These are phyloP conservation scores for Cynopterus brachyotis DNA, from an alignment of 2,113 vertebrate genomes.

Conservation along the genomic window DNA sequence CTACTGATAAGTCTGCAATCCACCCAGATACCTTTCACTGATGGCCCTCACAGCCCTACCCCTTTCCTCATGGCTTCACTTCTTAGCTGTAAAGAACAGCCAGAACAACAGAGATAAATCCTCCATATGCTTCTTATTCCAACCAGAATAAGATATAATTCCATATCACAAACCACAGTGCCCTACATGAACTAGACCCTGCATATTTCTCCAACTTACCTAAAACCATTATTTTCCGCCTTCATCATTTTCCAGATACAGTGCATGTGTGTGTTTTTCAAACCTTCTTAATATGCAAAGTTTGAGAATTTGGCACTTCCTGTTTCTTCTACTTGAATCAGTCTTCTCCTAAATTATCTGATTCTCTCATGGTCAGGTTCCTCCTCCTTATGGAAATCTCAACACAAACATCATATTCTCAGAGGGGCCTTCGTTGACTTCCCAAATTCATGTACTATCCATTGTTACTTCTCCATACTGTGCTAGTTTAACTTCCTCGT, in stretches of 20 bases:
- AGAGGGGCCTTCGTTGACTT: background rate
- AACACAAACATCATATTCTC: background rate
- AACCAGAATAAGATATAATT: background rate
- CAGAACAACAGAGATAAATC: background rate
- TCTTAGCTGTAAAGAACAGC: background rate
- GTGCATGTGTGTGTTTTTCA: background rate
- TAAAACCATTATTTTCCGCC: background rate
- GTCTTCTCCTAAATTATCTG: background rate
- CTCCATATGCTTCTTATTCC: background rate
- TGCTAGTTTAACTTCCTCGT: background rate
- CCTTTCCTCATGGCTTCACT: background rate
- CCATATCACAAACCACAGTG: rapidly evolving
- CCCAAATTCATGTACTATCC: background rate
- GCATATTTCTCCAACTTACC: background rate
- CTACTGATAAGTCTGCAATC: background rate
- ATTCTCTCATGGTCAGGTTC: background rate
- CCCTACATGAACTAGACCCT: background rate
- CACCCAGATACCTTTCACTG: background rate
- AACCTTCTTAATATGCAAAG: background rate
- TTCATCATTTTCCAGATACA: background rate
- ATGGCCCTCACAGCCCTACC: background rate
- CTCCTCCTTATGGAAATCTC: background rate
- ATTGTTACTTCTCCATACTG: background rate
- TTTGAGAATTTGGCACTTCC: background rate
- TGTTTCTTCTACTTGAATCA: background rate